Percentiles rank a stretch among this genome's conserved stretches.
phyloP scores from a whole-genome alignment of 2,113 vertebrate genomes.

The Gasterosteus nipponicus region DNA sequence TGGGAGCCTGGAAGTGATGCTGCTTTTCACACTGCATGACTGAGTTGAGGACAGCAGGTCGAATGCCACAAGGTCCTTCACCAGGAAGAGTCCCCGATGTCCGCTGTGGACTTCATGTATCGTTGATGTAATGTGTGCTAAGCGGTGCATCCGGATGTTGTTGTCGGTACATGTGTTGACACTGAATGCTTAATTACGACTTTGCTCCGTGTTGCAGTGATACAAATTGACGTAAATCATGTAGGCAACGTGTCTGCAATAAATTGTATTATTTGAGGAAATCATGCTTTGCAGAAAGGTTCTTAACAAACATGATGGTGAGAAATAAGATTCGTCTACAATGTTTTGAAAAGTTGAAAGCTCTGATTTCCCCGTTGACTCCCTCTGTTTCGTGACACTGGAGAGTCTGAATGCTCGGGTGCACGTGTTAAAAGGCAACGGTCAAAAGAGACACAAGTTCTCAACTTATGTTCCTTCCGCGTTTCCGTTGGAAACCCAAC shows the following conservation, averaged over 20 bases:
- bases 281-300: background rate
- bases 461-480: conserved; percentile 5
- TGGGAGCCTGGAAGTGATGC: background rate
- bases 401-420: background rate
- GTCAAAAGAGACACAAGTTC: background rate
- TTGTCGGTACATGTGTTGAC: background rate
- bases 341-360: background rate
- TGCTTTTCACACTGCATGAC: background rate
- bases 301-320: background rate
- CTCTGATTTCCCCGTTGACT: background rate
- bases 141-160: background rate
- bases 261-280: background rate
- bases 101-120: background rate
- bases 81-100: background rate
- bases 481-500: conserved; percentile 21
- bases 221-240: background rate
- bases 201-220: background rate
- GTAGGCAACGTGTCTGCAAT: background rate
- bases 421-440: background rate
- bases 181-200: background rate
- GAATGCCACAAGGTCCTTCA: background rate
- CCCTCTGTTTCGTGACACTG: background rate
- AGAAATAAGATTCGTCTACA: background rate
- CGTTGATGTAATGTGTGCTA: background rate
- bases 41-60: background rate